Conservation (phyloP, 1,140 invertebrate species). For the Delia radicum region DNA sequence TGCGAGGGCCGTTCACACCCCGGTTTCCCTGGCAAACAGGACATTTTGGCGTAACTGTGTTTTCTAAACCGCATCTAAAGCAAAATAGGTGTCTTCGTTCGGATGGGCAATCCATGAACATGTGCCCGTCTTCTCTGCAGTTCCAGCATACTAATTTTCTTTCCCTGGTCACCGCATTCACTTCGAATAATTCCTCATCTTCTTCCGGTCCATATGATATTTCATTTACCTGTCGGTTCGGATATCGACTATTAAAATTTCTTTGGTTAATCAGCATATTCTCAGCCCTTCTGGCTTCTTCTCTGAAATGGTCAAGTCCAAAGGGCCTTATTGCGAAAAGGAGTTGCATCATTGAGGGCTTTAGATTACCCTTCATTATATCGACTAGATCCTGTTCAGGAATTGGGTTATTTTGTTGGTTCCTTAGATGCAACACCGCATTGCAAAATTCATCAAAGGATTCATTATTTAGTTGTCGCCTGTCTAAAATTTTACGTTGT, state of each 20-base stretch:
- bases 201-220: not conserved
- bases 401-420: no score
- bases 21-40: constrained; percentile 28
- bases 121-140: not conserved
- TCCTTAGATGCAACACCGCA: not conserved
- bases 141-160: not conserved
- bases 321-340: not conserved
- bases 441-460: not conserved
- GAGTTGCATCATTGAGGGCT: not conserved
- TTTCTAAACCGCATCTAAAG: not conserved
- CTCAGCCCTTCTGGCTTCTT: not conserved
- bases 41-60: constrained; percentile 32
- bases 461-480: not conserved
- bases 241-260: not conserved
- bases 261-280: not conserved
- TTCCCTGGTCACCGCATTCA: not conserved
- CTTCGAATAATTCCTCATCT: not conserved
- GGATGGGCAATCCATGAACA: not conserved
- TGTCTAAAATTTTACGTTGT: not conserved
- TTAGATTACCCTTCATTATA: constrained; percentile 1
- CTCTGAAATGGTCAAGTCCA: not conserved
- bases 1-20: not conserved
- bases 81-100: not conserved
- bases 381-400: not conserved
- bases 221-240: not conserved